phyloP scores from a whole-genome alignment of 1,140 invertebrate species.

The Listronotus oregonensis region DNA sequence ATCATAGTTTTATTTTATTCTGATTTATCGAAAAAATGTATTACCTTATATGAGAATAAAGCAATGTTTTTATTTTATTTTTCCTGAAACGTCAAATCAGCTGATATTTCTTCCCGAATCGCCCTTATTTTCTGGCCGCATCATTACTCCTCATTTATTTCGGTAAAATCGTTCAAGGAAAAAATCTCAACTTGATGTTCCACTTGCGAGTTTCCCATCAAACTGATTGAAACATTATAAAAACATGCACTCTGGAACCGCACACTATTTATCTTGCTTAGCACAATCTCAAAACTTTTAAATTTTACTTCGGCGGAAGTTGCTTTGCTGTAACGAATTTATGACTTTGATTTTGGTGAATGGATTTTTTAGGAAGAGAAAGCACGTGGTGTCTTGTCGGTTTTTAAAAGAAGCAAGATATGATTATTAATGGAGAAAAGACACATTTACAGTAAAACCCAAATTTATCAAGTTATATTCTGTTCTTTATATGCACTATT shows the following conservation, averaged over 20 bases:
- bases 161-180: constrained; percentile 38
- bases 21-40: too few relatives aligned
- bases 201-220: constrained; percentile 40
- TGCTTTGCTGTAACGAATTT: constrained; percentile 4
- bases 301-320: constrained; percentile 20
- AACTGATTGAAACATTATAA: constrained; percentile 46
- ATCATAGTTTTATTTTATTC: too few relatives aligned
- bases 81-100: too few relatives aligned
- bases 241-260: constrained; percentile 34
- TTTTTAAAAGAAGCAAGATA: too few relatives aligned
- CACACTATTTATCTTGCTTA: constrained; percentile 40
- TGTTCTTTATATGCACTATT: too few relatives aligned
- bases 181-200: constrained; percentile 40
- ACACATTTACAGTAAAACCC: too few relatives aligned
- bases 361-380: constrained; percentile 5
- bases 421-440: too few relatives aligned
- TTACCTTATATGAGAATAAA: too few relatives aligned
- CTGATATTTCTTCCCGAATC: too few relatives aligned
- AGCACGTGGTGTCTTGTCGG: neutral
- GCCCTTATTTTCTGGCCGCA: neutral
- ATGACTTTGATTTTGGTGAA: constrained; percentile 18
- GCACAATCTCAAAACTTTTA: constrained; percentile 40
- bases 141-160: constrained; percentile 39
- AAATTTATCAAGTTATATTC: too few relatives aligned
- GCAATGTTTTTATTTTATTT: too few relatives aligned